phyloP scores from a whole-genome alignment of 2,888 invertebrate genomes.

The Sphaerophoria rueppellii region DNA sequence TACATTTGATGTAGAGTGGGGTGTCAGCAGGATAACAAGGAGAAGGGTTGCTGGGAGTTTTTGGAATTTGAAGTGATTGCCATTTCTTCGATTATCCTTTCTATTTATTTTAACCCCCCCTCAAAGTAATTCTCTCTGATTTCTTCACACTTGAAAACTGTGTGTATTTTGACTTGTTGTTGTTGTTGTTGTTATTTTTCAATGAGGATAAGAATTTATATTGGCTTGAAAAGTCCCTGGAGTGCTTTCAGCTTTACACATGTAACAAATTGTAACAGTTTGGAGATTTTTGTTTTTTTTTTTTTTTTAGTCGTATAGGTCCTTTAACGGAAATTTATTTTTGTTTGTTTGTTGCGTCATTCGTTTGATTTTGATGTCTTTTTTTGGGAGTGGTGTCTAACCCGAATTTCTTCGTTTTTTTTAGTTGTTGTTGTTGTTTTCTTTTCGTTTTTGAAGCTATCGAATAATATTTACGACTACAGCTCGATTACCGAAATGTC shows the following conservation, averaged over 20 bases:
- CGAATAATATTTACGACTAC: constrained; percentile 71
- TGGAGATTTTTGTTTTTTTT: constrained; percentile 53
- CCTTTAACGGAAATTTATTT: constrained; percentile 54
- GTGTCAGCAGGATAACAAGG: background rate
- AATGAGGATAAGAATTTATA: constrained; percentile 81
- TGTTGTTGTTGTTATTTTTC: constrained; percentile 78
- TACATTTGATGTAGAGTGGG: background rate
- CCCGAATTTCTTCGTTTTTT: constrained; percentile 16
- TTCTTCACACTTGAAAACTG: constrained; percentile 56
- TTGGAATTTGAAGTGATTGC: constrained; percentile 64
- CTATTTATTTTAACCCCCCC: constrained; percentile 54
- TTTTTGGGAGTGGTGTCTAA: constrained; percentile 34
- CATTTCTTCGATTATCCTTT: constrained; percentile 72
- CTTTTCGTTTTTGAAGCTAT: constrained; percentile 37
- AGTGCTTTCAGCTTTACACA: constrained; percentile 81
- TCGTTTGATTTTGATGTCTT: constrained; percentile 58
- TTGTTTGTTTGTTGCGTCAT: constrained; percentile 36
- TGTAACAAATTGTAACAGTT: constrained; percentile 81
- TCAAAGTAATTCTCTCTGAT: constrained; percentile 46
- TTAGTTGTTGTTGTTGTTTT: constrained; percentile 18
- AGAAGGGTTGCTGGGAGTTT: constrained; percentile 52
- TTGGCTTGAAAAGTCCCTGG: constrained; percentile 81
- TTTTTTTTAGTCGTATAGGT: constrained; percentile 16
- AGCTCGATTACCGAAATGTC: constrained; percentile 70
- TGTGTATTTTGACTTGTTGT: constrained; percentile 35